Base-by-base conservation (phyloP, 1,140 invertebrate species). In the Drosophila ananassae region DNA sequence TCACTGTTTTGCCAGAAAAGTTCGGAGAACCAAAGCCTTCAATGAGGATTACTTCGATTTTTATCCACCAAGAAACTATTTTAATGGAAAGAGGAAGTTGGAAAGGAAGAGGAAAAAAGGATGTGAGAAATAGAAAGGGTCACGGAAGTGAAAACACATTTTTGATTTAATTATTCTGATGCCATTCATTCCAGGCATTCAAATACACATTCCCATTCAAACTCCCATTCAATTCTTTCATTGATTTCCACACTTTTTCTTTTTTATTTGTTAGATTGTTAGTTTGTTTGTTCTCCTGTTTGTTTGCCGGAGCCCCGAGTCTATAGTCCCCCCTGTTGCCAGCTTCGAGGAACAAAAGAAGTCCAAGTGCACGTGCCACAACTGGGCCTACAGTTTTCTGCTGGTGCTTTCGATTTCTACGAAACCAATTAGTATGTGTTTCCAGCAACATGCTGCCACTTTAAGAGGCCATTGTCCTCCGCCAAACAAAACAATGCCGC, bases 121-220 rank as follows among this genome's bases (percentile, higher is more conserved):
- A 37, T 37, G 10, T 37, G 12, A 5, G 25, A 1, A 37, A 37
- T 12, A n/a, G 34, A 37, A 37, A 37, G 55, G 41, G 47, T 30
- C 24, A 8, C n/a, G 22, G 32, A 51, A 67, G 50, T 67, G 47
- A 52, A 67, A 64, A 46, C 39, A 47, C 61, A 64, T 46, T 64
- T 67, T 53, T 64, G 22, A 67, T 64, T 67, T 53, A 67, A 67
- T 66, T 67, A 53, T 64, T 51, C 28, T 3, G 41, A 13, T 30
- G 59, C 34, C 17, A 30, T 54, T 54, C 50, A 10, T 24, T 4
- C 10, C 17, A 2, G 41, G 41, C 41, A 44, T 13, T 21, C 41
- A 17, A 17, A 44, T 41, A 6, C 8, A 10, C 8, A 32, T 37
- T 37, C 41, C 41, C 41, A 7, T 44, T 44, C 13, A 28, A 28